Evolutionary conservation across 2,888 invertebrate genomes (phyloP), one percentile per base, ranked within the genome.

Genomic region (Eueremaeus valkanovi): DNA sequence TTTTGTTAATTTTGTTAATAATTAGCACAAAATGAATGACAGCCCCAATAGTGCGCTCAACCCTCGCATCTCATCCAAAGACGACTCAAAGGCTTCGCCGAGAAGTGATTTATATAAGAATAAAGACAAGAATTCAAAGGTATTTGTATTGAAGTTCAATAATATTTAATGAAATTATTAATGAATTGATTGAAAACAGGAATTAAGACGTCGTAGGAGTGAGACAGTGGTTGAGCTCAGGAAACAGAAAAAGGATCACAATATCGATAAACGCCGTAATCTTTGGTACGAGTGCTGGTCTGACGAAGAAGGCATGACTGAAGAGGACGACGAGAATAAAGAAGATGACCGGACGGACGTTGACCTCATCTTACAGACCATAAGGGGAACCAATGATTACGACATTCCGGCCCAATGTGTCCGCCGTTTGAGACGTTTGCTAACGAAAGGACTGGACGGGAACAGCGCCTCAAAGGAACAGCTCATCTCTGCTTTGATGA

Each of bases 141-240:
- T 61, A 29, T 31, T 18, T 36, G 6, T 11, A n/a, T 58, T 33
- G 16, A n/a, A 8, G 8, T 31, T 61, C n/a, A 61, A 18, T 55
- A 24, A 21, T 16, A 58, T 58, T 58, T n/a, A 16, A 36, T n/a
- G 3, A n/a, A 66, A 18, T n/a, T 29, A n/a, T 24, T 68, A 24
- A 40, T 58, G 8, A 21, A 33, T 40, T 68, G 18, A 13, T 24
- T 18, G n/a, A n/a, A n/a, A n/a, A n/a, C n/a, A 68, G 68, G n/a
- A 68, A 68, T 68, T 68, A 18, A 68, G 68, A 36, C 68, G 68
- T 11, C 2, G 68, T 24, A 36, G 68, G 18, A 68, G 27, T 68
- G 68, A 68, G 40, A 68, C 68, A 2, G 24, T 40, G 3, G 36
- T 68, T 40, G 40, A 68, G 21, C 21, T 68, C 13, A 36, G 68